These are phyloP conservation scores for Empidonax traillii DNA, from an alignment of 2,113 vertebrate species.

Conservation along the genomic window DNA sequence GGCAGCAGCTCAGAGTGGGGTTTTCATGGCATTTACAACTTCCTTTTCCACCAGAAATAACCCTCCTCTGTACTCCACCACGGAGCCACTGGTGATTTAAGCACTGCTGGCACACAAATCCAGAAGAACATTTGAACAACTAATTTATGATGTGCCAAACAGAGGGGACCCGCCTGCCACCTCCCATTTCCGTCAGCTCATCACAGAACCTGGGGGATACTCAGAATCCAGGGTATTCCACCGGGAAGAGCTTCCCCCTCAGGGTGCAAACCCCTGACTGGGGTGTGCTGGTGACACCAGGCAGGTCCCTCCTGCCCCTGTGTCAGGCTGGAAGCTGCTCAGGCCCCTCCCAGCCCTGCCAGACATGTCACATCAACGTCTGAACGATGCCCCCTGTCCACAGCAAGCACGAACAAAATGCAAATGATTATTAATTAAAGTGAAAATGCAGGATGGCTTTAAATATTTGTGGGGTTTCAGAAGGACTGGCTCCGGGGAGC, in stretches of 20 bases:
- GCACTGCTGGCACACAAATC: background rate
- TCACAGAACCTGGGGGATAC: background rate
- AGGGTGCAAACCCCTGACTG: background rate
- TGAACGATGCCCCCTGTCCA: background rate
- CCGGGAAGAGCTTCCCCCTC: background rate
- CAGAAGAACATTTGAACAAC: background rate
- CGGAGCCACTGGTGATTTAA: background rate
- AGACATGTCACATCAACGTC: background rate
- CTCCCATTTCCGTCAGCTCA: background rate
- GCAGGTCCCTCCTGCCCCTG: background rate
- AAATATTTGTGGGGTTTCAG: constrained; percentile 33
- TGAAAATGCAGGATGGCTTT: constrained; percentile 16
- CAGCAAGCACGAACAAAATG: background rate
- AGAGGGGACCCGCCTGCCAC: background rate
- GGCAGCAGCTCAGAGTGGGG: background rate
- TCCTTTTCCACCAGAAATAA: background rate
- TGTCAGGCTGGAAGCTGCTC: background rate
- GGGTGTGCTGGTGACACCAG: background rate
- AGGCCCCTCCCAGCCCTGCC: background rate
- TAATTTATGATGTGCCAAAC: background rate
- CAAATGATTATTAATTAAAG: constrained; percentile 47
- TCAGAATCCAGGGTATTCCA: background rate
- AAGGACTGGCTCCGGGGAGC: background rate
- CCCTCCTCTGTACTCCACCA: background rate
- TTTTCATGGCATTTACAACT: background rate